Conservation (phyloP, 2,888 invertebrate genomes). For the Scaptodrosophila latifasciaeformis region DNA sequence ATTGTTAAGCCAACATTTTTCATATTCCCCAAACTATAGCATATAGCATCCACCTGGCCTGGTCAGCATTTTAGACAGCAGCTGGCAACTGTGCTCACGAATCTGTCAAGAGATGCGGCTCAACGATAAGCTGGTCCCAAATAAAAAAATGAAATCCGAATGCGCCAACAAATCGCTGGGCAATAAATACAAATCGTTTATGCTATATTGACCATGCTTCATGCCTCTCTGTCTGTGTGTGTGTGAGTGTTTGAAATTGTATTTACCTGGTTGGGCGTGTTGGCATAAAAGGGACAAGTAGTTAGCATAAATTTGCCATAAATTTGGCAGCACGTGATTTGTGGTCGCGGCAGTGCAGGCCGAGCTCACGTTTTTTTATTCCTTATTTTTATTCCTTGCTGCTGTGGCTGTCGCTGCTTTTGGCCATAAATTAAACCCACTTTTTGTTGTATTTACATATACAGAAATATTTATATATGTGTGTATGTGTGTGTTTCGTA, state of each 20-base stretch:
- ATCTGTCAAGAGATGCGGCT: conserved; percentile 57
- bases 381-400: neutral
- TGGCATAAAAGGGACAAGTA: conserved; percentile 50
- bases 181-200: conserved; percentile 40
- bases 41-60: neutral
- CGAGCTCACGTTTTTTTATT: neutral
- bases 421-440: conserved; percentile 58
- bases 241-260: neutral
- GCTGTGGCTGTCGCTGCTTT: conserved; percentile 6
- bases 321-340: conserved; percentile 70
- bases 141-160: conserved; percentile 10
- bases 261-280: conserved; percentile 1
- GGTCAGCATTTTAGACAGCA: conserved; percentile 29
- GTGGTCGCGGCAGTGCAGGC: conserved; percentile 38
- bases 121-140: neutral
- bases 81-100: conserved; percentile 42
- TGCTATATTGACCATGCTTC: conserved; percentile 22
- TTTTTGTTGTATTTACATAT: conserved; percentile 49
- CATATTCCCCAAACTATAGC: too few species aligned
- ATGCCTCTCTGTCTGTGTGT: neutral
- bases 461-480: neutral
- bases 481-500: too few species aligned
- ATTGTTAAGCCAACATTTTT: too few species aligned
- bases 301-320: conserved; percentile 71
- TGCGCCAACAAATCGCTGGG: conserved; percentile 35